Percentiles rank a stretch among this genome's conserved stretches.
Evolutionary conservation across 2,797 vertebrate genomes (phyloP).

Genomic region (Mormyrops boulengeri): DNA sequence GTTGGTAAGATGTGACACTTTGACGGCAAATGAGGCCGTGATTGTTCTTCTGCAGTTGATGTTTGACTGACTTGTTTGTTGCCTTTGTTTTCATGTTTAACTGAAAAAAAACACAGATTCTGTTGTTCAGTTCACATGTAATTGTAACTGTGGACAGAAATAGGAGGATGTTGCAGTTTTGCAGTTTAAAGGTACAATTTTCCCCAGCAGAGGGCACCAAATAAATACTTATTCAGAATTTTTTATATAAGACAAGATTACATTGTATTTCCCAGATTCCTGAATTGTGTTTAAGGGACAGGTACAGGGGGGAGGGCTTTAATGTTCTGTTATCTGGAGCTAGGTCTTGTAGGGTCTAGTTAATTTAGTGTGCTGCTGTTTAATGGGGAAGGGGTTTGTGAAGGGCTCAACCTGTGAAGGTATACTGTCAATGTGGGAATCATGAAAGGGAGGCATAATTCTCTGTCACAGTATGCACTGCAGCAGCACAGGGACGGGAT

Average conservation of each 20-base stretch:
- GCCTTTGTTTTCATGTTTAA: background rate
- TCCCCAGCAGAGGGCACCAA: constrained; percentile 20
- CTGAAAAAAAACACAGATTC: background rate
- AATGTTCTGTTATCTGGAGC: background rate
- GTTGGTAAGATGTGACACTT: background rate
- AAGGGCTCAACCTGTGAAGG: background rate
- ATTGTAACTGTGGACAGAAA: background rate
- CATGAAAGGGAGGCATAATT: background rate
- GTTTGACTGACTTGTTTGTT: background rate
- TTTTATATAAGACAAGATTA: background rate
- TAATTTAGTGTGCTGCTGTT: background rate
- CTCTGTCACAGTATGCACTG: background rate
- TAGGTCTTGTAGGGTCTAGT: background rate
- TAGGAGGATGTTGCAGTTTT: background rate
- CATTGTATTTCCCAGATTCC: background rate
- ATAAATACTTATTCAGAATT: background rate
- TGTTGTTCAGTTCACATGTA: background rate
- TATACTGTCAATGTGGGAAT: background rate
- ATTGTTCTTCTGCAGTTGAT: background rate
- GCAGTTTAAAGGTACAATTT: background rate
- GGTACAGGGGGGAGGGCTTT: background rate
- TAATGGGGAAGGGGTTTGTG: background rate
- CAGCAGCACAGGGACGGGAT: background rate
- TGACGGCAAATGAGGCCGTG: background rate
- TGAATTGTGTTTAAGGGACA: background rate